Evolutionary conservation across 92 coral and sea anemone genomes (phyloP).

Genomic region (Pocillopora meandrina): DNA sequence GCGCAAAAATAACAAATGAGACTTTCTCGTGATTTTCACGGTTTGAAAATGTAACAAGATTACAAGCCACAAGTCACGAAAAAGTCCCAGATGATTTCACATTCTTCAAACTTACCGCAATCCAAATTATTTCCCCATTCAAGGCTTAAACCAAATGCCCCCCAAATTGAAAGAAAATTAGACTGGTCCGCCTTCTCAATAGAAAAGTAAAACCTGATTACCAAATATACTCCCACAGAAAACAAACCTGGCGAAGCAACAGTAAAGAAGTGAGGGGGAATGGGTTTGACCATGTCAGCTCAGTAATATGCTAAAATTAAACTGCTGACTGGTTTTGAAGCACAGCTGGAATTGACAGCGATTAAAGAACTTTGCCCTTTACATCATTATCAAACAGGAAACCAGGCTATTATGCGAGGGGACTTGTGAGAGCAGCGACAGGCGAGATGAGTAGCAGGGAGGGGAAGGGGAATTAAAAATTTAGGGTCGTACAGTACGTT

Average conservation of each 20-base stretch:
- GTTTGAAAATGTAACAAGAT: background rate
- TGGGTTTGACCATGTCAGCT: background rate
- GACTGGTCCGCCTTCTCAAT: background rate
- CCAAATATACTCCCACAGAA: conserved; percentile 1
- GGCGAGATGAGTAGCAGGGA: too few relatives aligned
- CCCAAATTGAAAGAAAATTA: background rate
- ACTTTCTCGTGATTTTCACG: background rate
- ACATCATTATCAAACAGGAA: too few relatives aligned
- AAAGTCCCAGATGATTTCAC: background rate
- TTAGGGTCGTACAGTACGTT: too few relatives aligned
- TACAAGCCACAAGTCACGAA: background rate
- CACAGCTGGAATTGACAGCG: too few relatives aligned
- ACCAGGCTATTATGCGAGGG: too few relatives aligned
- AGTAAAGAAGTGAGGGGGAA: background rate
- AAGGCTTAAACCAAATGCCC: background rate
- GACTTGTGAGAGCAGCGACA: too few relatives aligned
- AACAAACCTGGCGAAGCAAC: background rate
- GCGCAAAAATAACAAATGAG: background rate
- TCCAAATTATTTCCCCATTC: background rate
- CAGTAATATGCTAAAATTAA: too few relatives aligned
- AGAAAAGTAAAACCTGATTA: background rate
- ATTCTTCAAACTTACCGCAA: background rate
- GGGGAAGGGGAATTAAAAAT: too few relatives aligned
- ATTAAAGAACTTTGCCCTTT: too few relatives aligned
- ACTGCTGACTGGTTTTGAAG: too few relatives aligned